Evolutionary conservation across 2,797 vertebrate genomes (phyloP), one percentile per base, ranked within the genome.

Genomic region (Graptemys geographica): DNA sequence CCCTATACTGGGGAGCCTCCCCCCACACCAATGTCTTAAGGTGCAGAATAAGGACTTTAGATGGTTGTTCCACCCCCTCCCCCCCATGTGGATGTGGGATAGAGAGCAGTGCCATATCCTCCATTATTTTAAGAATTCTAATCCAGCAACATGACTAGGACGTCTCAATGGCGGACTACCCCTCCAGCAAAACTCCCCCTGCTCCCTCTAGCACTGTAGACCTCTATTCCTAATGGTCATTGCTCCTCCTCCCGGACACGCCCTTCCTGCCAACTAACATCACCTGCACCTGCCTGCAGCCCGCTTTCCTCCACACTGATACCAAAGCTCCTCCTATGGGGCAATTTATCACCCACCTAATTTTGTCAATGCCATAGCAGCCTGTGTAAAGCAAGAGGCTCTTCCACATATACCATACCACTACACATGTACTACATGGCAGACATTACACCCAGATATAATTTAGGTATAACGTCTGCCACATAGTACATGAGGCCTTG

Each of bases 11-110:
- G 5, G 33, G 9, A 84, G 2, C 10, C 82, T 84, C 11, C 31
- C 87, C 53, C 65, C 51, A 44, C 28, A 5, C 1, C 0, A 2
- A 1, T 0, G 0, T 81, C 47, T 80, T 79, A 33, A 8, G 41
- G 51, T 89, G 21, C 27, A 83, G 51, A 19, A 21, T 82, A 41
- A 59, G 11, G 16, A 1, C 15, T 28, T 41, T 15, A 47, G 41
- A 81, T 37, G 52, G 33, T 37, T 69, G 15, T n/a, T 55, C n/a
- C 21, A 23, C 7, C n/a, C 52, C n/a, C 49, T 1, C 47, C 47
- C 11, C 49, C 49, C 49, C 47, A 4, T 76, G 27, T 55, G 37
- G 27, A 11, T 27, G 41, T 28, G 47, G 51, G 37, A 78, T 23
- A 12, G n/a, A 55, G 52, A 33, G 81, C 19, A 25, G 31, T 33